Conservation (phyloP, 2,113 vertebrate species). For the Phalacrocorax aristotelis region DNA sequence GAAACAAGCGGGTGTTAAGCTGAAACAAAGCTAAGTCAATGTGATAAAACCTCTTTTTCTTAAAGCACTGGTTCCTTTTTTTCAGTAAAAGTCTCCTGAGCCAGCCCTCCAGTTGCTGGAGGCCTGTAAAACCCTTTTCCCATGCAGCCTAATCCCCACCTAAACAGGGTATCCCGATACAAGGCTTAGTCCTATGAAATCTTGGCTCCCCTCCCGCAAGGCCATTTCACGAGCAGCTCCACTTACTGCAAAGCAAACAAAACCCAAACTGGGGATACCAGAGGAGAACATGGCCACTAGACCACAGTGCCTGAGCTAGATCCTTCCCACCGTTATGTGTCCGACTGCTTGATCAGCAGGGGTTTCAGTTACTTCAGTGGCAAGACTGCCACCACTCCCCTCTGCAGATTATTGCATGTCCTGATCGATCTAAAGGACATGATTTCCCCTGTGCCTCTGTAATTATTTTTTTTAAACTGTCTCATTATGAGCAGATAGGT, state of each 20-base stretch:
- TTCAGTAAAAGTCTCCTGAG: background rate
- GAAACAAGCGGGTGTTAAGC: background rate
- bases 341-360: rapidly evolving
- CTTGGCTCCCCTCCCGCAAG: background rate
- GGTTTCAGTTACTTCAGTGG: background rate
- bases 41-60: background rate
- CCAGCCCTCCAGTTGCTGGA: background rate
- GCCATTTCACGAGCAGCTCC: rapidly evolving
- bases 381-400: background rate
- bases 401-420: background rate
- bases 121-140: background rate
- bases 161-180: background rate
- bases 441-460: background rate
- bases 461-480: background rate
- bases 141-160: background rate
- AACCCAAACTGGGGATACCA: background rate
- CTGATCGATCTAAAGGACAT: background rate
- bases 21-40: slow-evolving; percentile 37
- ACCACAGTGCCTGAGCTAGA: background rate
- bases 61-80: background rate
- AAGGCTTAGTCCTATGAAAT: background rate
- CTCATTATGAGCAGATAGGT: background rate
- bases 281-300: background rate
- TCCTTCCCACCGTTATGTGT: rapidly evolving
- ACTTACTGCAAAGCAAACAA: background rate